These are phyloP conservation scores for Pyrgilauda ruficollis DNA, from an alignment of 2,113 vertebrate species.

Conservation along the genomic window DNA sequence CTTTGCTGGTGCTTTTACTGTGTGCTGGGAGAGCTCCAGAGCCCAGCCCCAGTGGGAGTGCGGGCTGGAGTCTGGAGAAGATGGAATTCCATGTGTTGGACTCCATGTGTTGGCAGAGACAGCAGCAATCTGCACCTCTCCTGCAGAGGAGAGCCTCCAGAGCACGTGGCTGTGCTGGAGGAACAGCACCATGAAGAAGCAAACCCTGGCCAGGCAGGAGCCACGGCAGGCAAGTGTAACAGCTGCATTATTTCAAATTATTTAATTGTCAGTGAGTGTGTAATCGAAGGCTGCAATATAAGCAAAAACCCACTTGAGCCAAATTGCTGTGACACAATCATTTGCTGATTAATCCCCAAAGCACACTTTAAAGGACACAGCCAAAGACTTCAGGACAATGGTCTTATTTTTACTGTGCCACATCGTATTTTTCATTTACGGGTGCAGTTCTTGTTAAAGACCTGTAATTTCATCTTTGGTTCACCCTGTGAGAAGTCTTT, in stretches of 20 bases:
- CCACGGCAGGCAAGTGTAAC: not conserved
- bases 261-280: not conserved
- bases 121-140: fast-evolving
- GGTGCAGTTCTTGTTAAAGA: not conserved
- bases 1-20: not conserved
- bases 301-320: not conserved
- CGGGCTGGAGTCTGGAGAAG: not conserved
- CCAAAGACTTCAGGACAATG: not conserved
- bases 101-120: fast-evolving
- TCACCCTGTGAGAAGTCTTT: not conserved
- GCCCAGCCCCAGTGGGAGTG: fast-evolving
- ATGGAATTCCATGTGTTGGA: not conserved
- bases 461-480: not conserved
- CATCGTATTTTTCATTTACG: not conserved
- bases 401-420: not conserved
- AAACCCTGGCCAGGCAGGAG: not conserved
- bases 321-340: not conserved
- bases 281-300: not conserved
- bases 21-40: not conserved
- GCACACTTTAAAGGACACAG: not conserved
- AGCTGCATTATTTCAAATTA: not conserved
- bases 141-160: too few species aligned
- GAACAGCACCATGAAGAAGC: fast-evolving
- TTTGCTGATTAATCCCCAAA: not conserved
- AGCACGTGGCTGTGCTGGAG: not conserved